Evolutionary conservation across 2,797 vertebrate species (phyloP).

Genomic region (Anolis apletophallus): DNA sequence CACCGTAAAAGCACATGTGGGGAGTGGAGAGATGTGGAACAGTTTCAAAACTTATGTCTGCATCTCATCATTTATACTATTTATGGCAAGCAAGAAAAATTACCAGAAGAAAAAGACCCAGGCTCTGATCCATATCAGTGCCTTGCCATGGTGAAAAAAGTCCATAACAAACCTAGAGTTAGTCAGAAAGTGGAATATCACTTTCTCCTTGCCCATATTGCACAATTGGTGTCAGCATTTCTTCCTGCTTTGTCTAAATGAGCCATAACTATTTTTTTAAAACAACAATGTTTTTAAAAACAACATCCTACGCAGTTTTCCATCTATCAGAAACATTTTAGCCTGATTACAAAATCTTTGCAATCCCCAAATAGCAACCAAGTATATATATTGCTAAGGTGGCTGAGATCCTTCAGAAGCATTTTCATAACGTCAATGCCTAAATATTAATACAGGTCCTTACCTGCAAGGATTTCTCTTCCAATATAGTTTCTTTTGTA

Average conservation of each 20-base stretch:
- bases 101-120: constrained; percentile 37
- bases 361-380: constrained; percentile 2
- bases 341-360: neutral
- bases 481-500: neutral
- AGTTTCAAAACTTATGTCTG: constrained; percentile 52
- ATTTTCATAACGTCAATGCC: neutral
- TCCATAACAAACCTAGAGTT: constrained; percentile 23
- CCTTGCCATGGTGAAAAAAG: constrained; percentile 48
- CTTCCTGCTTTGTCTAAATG: neutral
- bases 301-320: neutral
- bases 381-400: neutral
- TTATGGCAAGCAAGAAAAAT: constrained; percentile 47
- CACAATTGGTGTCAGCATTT: neutral
- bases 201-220: neutral
- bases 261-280: neutral
- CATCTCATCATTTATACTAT: constrained; percentile 51
- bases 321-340: neutral
- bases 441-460: neutral
- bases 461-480: neutral
- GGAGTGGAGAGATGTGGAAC: constrained; percentile 34
- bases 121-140: constrained; percentile 25
- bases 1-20: constrained; percentile 44
- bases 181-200: constrained; percentile 6
- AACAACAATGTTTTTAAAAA: neutral
- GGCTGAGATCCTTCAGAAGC: neutral